Evolutionary conservation across 2,888 invertebrate species (phyloP).

Genomic region (Xylota segnis): DNA sequence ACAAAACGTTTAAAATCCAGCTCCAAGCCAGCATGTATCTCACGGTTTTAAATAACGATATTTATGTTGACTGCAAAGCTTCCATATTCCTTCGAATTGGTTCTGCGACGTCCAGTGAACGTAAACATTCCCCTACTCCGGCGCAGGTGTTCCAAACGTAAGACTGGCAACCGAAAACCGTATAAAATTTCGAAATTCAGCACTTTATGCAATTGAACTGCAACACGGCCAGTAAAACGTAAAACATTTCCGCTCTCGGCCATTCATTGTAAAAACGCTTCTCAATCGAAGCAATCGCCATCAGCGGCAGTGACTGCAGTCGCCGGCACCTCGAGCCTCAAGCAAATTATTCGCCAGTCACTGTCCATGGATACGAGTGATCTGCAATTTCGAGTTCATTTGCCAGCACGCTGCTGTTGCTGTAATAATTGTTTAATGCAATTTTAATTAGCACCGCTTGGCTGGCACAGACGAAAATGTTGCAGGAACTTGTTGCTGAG

Average conservation of each 20-base stretch:
- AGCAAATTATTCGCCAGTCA: constrained; percentile 5
- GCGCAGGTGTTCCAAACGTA: constrained; percentile 33
- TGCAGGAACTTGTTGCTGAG: constrained; percentile 25
- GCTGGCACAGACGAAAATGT: constrained; percentile 22
- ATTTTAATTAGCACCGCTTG: constrained; percentile 45
- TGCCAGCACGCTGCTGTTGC: neutral
- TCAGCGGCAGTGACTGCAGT: neutral
- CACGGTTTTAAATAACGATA: too few species aligned
- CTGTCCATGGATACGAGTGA: constrained; percentile 7
- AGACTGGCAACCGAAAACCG: neutral
- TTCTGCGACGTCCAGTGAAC: neutral
- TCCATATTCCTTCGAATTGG: neutral
- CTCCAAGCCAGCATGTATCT: too few species aligned
- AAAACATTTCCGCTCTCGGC: constrained; percentile 27
- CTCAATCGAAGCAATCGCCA: constrained; percentile 1
- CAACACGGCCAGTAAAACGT: neutral
- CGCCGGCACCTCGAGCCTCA: neutral
- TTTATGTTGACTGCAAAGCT: too few species aligned
- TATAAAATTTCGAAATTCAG: constrained; percentile 26
- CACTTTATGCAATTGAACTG: constrained; percentile 4
- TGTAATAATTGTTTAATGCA: constrained; percentile 60
- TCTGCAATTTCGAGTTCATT: constrained; percentile 9
- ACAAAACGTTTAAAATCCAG: too few species aligned
- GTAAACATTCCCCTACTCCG: neutral
- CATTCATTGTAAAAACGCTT: constrained; percentile 11